phyloP scores from a whole-genome alignment of 2,797 vertebrate genomes.

The Xenopus petersii region DNA sequence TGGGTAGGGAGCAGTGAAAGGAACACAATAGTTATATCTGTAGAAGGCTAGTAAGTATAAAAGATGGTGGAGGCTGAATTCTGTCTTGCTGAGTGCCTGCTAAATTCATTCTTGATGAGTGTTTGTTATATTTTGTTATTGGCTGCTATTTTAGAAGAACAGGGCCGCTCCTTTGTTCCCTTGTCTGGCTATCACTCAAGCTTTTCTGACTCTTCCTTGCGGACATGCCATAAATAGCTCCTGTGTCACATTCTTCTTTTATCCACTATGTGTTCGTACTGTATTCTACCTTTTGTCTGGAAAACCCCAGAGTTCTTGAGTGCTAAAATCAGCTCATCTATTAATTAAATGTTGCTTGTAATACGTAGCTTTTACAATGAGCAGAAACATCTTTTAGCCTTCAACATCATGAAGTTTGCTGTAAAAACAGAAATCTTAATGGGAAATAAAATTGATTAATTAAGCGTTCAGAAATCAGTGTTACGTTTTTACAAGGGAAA shows the following conservation, averaged over 20 bases:
- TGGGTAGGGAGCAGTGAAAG: no score
- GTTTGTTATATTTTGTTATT: slow-evolving; percentile 27
- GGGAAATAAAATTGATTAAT: no score
- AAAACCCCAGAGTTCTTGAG: slow-evolving; percentile 11
- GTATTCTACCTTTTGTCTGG: slow-evolving; percentile 8
- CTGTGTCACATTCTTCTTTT: slow-evolving; percentile 30
- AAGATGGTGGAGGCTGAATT: slow-evolving; percentile 2
- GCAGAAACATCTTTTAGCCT: no score
- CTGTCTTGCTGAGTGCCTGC: slow-evolving; percentile 2
- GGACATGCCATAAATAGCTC: slow-evolving; percentile 33
- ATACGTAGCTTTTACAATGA: no score
- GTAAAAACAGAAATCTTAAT: no score
- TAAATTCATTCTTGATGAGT: slow-evolving; percentile 14
- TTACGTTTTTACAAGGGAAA: no score
- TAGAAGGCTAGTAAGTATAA: not conserved
- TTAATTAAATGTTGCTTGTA: no score
- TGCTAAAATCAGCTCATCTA: not conserved
- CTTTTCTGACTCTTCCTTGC: slow-evolving; percentile 24
- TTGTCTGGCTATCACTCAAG: slow-evolving; percentile 35
- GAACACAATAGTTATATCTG: slow-evolving; percentile 12
- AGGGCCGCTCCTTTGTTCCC: slow-evolving; percentile 33
- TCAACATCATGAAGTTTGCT: no score
- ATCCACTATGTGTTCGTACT: slow-evolving; percentile 8
- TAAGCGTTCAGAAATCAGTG: no score
- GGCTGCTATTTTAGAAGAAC: slow-evolving; percentile 18